Percentiles rank a stretch among this genome's conserved stretches.
Evolutionary conservation across 2,113 vertebrate genomes (phyloP).

Genomic region (Oncorhynchus mykiss): DNA sequence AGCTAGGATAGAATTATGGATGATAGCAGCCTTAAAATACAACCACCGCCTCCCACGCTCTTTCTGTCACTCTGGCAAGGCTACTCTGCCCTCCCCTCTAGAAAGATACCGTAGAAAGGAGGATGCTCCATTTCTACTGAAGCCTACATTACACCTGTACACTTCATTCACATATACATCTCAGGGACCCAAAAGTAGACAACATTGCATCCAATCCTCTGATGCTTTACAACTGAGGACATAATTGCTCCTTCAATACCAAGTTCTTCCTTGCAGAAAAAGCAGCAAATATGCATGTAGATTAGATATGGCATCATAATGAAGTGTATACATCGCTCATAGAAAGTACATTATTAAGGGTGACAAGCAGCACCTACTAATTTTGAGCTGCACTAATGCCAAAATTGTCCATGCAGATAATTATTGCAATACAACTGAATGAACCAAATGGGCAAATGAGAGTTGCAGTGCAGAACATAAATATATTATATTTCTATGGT

Average conservation of each 20-base stretch:
- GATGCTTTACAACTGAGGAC: neutral
- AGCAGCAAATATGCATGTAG: neutral
- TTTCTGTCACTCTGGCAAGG: conserved; percentile 2
- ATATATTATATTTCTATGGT: no score
- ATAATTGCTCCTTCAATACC: neutral
- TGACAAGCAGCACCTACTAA: no score
- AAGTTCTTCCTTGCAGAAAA: neutral
- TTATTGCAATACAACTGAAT: no score
- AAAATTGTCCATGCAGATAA: no score
- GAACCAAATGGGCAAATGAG: no score
- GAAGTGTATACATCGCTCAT: neutral
- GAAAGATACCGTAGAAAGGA: neutral
- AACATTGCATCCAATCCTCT: neutral
- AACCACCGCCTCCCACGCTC: neutral
- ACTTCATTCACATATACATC: neutral
- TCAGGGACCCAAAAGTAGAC: neutral
- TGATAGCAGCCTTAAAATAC: conserved; percentile 10
- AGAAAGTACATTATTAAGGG: neutral
- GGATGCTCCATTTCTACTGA: neutral
- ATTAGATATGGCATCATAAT: neutral
- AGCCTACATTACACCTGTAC: neutral
- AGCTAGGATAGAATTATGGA: neutral
- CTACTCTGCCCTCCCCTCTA: neutral
- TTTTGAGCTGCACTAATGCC: no score
- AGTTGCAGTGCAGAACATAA: no score